Evolutionary conservation across 1,140 invertebrate genomes (phyloP), one percentile per base, ranked within the genome.

Genomic region (Maconellicoccus hirsutus): DNA sequence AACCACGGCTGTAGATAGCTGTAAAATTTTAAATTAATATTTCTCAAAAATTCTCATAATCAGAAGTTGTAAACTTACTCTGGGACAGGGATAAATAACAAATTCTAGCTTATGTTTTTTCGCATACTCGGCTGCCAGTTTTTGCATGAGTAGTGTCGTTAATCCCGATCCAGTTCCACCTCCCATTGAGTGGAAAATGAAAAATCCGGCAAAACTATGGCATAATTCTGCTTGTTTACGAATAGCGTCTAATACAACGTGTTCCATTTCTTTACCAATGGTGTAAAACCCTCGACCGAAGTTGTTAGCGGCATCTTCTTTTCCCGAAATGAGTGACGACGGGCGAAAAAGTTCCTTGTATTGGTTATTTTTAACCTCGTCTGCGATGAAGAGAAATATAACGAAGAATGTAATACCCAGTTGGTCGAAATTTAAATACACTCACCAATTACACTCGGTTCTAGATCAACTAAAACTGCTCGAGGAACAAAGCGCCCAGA

Each of bases 81-180:
- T 29, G 4, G 70, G 70, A 22, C 66, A 61, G 10, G 70, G 71
- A 63, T 71, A 73, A 19, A 73, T 71, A 21, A 70, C 23, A 21
- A 72, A 69, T 23, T 72, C 73, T 26, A 74, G 39, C 59, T 72
- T 69, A 59, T 85, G 86, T 77, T 89, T 89, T 78, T 89, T 89
- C 33, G 86, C 86, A 78, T 86, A 90, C 52, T 91, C 89, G 1
- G 88, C 84, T 1, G 85, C 86, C 0, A 93, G 78, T 70, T 85
- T 82, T 78, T 92, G 87, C 88, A 92, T 91, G 1, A 93, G 79
- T 10, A 92, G 79, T 1, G 89, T 88, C 1, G 88, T 86, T 76
- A 93, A 92, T 0, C 90, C 90, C 12, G 90, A 92, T 1, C 89
- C 89, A 42, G 89, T 92, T 29, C 90, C 90, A 91, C 90, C 90